phyloP scores from a whole-genome alignment of 2,113 vertebrate species.

The Nycticryphes semicollaris region DNA sequence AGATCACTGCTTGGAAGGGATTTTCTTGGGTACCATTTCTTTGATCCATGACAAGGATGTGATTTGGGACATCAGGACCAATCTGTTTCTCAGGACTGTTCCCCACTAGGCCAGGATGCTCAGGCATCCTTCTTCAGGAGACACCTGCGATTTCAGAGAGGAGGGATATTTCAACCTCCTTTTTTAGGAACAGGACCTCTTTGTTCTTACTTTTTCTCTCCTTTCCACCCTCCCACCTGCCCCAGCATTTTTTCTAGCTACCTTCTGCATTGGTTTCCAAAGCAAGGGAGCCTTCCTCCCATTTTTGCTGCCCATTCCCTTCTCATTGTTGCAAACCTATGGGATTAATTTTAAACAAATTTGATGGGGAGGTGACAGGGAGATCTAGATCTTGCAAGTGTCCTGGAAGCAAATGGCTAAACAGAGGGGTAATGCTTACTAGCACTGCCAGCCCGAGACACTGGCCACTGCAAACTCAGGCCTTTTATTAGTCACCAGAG shows the following conservation, averaged over 20 bases:
- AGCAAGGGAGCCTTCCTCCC: not conserved
- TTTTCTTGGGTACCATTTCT: not conserved
- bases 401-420: not conserved
- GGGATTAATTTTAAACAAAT: not conserved
- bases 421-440: not conserved
- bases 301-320: not conserved
- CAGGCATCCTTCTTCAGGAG: not conserved
- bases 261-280: not conserved
- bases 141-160: not conserved
- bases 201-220: not conserved
- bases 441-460: not conserved
- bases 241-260: not conserved
- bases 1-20: not conserved
- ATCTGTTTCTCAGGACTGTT: not conserved
- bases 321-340: not conserved
- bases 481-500: not conserved
- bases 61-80: rapidly evolving
- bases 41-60: not conserved
- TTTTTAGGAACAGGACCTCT: not conserved
- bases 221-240: not conserved
- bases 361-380: not conserved
- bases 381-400: not conserved
- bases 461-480: not conserved
- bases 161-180: not conserved
- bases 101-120: not conserved